Evolutionary conservation across 2,797 vertebrate genomes (phyloP), one percentile per base, ranked within the genome.

Genomic region (Phoxinus dragarum): DNA sequence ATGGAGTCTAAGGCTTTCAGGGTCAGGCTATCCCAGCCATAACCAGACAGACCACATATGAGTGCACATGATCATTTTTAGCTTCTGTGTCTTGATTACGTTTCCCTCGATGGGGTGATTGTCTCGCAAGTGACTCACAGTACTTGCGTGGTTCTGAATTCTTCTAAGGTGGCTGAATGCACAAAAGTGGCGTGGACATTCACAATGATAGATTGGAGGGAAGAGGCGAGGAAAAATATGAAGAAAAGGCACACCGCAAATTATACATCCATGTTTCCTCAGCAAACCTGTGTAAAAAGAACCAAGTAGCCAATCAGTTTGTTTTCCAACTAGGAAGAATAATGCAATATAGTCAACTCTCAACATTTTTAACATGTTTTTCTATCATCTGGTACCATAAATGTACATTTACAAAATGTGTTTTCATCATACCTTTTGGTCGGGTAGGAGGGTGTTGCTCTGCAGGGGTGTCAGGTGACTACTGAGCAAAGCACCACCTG

Each of bases 371-470:
- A 12, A n/a, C 8, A 23, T 38, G 49, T 16, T 38, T 56, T 56
- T 59, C 21, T 9, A 59, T 17, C 6, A 44, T 64, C 38, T 27
- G 10, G 10, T 56, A 56, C 73, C 27, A 31, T 31, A 38, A 49
- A 74, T 49, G 7, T 9, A 19, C 8, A 21, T 76, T 56, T 56
- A 6, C 5, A 6, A 7, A 34, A 31, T 34, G 27, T 67, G 52
- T 71, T 59, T 23, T 44, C 73, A 40, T 42, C 34, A 68, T 80
- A 96, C 96, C 93, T 96, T 96, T 91, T 96, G 95, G 89, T 96
- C 95, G 0, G 95, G 88, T 86, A 96, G 91, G 86, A 94, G 91
- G 81, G 91, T 88, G 90, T 81, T 94, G 86, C 87, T 76, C 90
- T 94, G 95, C 86, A 96, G 90, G 1, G 94, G 87, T 19, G 92